Percentiles rank a stretch among this genome's conserved stretches.
phyloP scores from a whole-genome alignment of 2,113 vertebrate species.

The Triplophysa dalaica region DNA sequence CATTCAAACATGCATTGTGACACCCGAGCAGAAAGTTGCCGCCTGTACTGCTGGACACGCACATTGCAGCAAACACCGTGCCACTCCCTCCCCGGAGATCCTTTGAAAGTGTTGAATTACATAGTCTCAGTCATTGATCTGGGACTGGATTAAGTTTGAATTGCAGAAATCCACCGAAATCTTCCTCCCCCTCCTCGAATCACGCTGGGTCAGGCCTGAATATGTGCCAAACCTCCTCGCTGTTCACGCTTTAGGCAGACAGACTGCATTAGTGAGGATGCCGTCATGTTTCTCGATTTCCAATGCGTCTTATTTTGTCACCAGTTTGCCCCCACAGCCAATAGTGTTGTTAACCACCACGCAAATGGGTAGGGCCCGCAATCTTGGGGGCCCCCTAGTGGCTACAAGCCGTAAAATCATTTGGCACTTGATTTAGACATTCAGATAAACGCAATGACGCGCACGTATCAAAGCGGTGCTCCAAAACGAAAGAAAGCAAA shows the following conservation, averaged over 20 bases:
- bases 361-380: too few species aligned
- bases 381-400: too few species aligned
- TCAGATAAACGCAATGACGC: too few species aligned
- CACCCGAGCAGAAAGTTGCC: slow-evolving; percentile 21
- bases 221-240: slow-evolving; percentile 35
- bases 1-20: neutral
- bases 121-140: slow-evolving; percentile 13
- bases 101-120: slow-evolving; percentile 18
- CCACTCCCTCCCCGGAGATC: neutral
- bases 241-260: slow-evolving; percentile 57
- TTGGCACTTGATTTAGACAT: too few species aligned
- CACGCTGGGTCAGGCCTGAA: slow-evolving; percentile 26
- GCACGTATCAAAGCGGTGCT: too few species aligned
- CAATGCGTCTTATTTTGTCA: neutral
- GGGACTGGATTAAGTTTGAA: neutral
- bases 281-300: slow-evolving; percentile 43
- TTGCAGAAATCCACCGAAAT: slow-evolving; percentile 39
- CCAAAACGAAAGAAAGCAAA: too few species aligned
- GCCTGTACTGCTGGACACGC: slow-evolving; percentile 12
- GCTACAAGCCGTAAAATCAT: too few species aligned
- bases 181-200: slow-evolving; percentile 8
- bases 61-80: slow-evolving; percentile 6
- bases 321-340: neutral
- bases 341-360: too few species aligned
- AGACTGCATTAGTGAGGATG: slow-evolving; percentile 26